These are phyloP conservation scores for Pomacea canaliculata DNA, from an alignment of 2,888 invertebrate genomes.

Conservation along the genomic window DNA sequence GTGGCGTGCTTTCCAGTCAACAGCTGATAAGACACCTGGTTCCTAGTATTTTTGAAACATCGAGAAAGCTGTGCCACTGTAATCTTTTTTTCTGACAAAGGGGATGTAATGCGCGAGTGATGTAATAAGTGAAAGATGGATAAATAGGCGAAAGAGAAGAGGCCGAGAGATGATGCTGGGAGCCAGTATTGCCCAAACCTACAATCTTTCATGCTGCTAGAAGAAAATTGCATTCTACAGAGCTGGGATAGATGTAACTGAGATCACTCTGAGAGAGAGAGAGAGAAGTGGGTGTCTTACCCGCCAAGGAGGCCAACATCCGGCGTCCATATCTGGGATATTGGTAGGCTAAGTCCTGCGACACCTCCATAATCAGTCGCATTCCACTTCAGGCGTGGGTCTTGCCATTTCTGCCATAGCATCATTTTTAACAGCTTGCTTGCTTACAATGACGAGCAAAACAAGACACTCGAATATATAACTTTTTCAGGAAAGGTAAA, in stretches of 20 bases:
- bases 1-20: conserved; percentile 21
- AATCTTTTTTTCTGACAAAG: background rate
- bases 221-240: no score
- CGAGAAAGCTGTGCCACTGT: background rate
- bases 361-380: conserved; percentile 25
- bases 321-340: conserved; percentile 28
- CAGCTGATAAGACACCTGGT: conserved; percentile 19
- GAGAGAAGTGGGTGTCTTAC: conserved; percentile 2
- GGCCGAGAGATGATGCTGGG: no score
- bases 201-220: no score
- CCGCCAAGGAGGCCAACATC: conserved; percentile 23
- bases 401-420: conserved; percentile 30
- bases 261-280: no score
- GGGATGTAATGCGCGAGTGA: no score
- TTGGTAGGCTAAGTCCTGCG: conserved; percentile 17
- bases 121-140: no score
- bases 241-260: no score
- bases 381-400: conserved; percentile 33
- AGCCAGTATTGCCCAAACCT: no score
- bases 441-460: no score
- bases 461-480: no score
- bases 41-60: conserved; percentile 8
- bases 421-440: background rate
- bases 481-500: no score
- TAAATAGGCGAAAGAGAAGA: no score